phyloP scores from a whole-genome alignment of 2,113 vertebrate genomes.

The Strix aluco region DNA sequence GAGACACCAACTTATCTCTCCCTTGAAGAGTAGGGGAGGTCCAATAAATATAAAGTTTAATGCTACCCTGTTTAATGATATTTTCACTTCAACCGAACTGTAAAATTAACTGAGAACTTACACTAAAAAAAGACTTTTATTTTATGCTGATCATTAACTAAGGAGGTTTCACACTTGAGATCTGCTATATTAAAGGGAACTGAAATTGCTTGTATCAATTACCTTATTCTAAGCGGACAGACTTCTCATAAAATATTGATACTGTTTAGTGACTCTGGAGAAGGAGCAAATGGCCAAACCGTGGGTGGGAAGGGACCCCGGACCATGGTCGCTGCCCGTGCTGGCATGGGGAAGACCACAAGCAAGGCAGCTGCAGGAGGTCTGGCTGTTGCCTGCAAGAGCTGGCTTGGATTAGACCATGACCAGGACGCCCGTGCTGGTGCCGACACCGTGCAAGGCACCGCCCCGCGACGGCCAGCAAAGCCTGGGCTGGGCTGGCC shows the following conservation, averaged over 20 bases:
- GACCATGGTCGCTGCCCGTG: fast-evolving
- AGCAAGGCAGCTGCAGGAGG: background rate
- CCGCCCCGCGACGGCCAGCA: background rate
- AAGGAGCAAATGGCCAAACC: background rate
- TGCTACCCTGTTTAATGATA: background rate
- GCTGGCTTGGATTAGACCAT: background rate
- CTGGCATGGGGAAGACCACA: fast-evolving
- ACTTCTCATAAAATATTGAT: background rate
- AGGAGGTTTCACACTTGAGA: constrained; percentile 64
- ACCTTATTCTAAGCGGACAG: constrained; percentile 41
- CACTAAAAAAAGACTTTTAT: constrained; percentile 67
- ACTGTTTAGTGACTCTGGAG: background rate
- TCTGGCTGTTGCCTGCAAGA: background rate
- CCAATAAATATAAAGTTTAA: constrained; percentile 9
- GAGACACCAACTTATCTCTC: background rate
- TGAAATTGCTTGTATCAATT: constrained; percentile 64
- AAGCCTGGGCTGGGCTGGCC: background rate
- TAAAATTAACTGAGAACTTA: constrained; percentile 72
- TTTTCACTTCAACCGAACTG: constrained; percentile 60
- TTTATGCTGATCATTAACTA: constrained; percentile 72
- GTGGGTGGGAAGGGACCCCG: background rate
- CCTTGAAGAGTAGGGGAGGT: background rate
- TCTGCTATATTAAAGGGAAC: constrained; percentile 58
- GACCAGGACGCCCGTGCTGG: background rate
- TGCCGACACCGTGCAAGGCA: background rate